phyloP scores from a whole-genome alignment of 2,113 vertebrate genomes.

The Girardinichthys multiradiatus region DNA sequence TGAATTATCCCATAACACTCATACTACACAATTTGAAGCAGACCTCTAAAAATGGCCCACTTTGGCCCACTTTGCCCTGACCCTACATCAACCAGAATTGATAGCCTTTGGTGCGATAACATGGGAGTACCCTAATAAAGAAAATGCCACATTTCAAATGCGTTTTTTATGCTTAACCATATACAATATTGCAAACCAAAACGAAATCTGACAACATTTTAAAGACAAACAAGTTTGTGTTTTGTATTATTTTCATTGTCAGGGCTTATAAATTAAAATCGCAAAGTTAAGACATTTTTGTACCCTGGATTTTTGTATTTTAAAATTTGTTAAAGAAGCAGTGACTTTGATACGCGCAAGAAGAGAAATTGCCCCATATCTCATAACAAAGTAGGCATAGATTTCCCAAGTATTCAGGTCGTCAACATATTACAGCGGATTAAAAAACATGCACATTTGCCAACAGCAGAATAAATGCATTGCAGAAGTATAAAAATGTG shows the following conservation, averaged over 20 bases:
- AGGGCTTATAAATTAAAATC: too few relatives aligned
- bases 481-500: background rate
- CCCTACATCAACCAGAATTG: background rate
- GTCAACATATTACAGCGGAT: constrained; percentile 5
- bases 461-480: constrained; percentile 22
- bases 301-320: background rate
- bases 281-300: too few relatives aligned
- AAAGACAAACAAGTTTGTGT: background rate
- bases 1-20: background rate
- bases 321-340: too few relatives aligned
- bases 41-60: background rate
- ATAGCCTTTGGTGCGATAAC: background rate
- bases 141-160: background rate
- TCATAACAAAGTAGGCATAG: background rate
- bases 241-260: too few relatives aligned
- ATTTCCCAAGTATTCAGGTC: background rate
- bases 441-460: constrained; percentile 2
- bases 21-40: too few relatives aligned
- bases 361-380: background rate
- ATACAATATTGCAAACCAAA: background rate
- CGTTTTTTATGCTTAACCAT: background rate
- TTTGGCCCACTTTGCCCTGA: background rate
- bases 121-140: background rate
- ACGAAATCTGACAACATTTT: too few relatives aligned
- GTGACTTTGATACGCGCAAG: background rate